These are phyloP conservation scores for Cosmopolites sordidus DNA, from an alignment of 2,888 invertebrate genomes.

Conservation along the genomic window DNA sequence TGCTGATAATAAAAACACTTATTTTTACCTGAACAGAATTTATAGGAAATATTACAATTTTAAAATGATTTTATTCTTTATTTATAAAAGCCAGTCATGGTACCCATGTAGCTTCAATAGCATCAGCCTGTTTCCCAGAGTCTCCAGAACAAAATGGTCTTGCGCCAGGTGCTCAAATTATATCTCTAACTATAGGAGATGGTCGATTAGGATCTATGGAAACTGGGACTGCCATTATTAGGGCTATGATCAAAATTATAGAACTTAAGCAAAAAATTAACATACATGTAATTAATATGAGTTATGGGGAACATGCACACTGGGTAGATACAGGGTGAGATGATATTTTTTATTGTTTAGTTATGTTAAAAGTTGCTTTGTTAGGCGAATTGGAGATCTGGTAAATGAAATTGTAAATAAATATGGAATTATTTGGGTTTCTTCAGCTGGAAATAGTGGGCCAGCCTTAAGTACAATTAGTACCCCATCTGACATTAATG, in stretches of 20 bases:
- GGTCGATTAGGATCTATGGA: conserved; percentile 91
- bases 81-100: conserved; percentile 79
- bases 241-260: conserved; percentile 89
- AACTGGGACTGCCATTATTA: conserved; percentile 86
- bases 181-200: conserved; percentile 93
- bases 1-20: too few species aligned
- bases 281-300: conserved; percentile 94
- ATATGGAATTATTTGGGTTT: conserved; percentile 88
- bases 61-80: too few species aligned
- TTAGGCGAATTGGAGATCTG: conserved; percentile 77
- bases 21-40: not conserved
- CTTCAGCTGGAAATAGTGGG: conserved; percentile 93
- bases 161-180: conserved; percentile 92
- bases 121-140: conserved; percentile 84
- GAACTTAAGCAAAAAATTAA: conserved; percentile 57
- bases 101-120: conserved; percentile 96
- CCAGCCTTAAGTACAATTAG: conserved; percentile 91
- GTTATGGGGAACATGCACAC: conserved; percentile 93
- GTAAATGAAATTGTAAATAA: conserved; percentile 87
- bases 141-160: conserved; percentile 87
- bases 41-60: not conserved
- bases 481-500: conserved; percentile 79
- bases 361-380: conserved; percentile 16
- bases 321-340: conserved; percentile 83
- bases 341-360: not conserved